phyloP scores from a whole-genome alignment of 2,113 vertebrate genomes.

The Leptobrachium leishanense region DNA sequence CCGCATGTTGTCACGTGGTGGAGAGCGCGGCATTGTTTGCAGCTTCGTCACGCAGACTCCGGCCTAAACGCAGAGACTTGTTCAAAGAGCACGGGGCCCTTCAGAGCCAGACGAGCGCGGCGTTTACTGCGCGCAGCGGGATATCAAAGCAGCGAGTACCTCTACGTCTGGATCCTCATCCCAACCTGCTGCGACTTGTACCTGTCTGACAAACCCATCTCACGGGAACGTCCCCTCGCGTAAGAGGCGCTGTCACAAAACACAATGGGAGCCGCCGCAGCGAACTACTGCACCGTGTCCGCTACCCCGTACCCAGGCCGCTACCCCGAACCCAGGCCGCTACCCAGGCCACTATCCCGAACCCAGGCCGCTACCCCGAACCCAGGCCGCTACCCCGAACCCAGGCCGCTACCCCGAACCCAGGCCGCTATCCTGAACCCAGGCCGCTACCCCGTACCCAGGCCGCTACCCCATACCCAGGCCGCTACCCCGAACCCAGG shows the following conservation, averaged over 20 bases:
- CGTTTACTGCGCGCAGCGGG: background rate
- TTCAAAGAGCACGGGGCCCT: background rate
- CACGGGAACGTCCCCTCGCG: constrained; percentile 17
- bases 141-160: background rate
- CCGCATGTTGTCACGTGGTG: no score
- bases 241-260: background rate
- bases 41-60: background rate
- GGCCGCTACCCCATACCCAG: no score
- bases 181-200: constrained; percentile 13
- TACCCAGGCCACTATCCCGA: no score
- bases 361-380: no score
- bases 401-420: no score
- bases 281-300: no score
- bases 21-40: background rate
- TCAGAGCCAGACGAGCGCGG: background rate
- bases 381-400: no score
- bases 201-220: constrained; percentile 6
- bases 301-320: no score
- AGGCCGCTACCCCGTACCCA: no score
- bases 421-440: no score
- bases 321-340: no score
- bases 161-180: constrained; percentile 3
- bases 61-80: background rate
- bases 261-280: background rate
- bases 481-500: no score